phyloP scores from a whole-genome alignment of 1,140 invertebrate species.

The Philopotamus ludificatus region DNA sequence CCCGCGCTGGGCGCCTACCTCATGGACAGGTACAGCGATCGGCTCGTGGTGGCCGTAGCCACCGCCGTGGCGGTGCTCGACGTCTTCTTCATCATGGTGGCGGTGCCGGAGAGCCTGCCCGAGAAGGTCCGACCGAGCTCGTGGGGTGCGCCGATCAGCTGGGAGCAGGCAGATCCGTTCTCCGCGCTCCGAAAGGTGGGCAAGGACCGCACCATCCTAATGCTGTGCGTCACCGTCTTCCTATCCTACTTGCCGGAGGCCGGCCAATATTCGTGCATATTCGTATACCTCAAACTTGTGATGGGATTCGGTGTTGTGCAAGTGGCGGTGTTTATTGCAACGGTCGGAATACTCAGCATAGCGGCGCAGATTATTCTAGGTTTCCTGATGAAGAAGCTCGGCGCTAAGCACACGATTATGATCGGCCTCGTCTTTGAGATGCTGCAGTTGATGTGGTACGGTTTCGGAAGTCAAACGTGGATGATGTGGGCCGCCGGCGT shows the following conservation, averaged over 20 bases:
- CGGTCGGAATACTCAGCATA: conserved; percentile 95
- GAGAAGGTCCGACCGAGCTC: conserved; percentile 83
- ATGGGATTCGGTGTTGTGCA: conserved; percentile 94
- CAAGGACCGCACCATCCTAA: conserved; percentile 92
- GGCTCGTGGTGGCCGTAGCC: conserved; percentile 92
- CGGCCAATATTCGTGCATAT: conserved; percentile 99
- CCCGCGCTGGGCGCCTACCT: conserved; percentile 95
- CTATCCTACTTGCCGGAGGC: conserved; percentile 98
- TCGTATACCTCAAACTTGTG: conserved; percentile 97
- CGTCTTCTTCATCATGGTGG: conserved; percentile 97
- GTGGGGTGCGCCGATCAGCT: conserved; percentile 81
- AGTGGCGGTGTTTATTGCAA: conserved; percentile 97
- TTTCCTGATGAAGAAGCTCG: conserved; percentile 80
- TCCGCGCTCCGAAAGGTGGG: conserved; percentile 90
- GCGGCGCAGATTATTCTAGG: conserved; percentile 90
- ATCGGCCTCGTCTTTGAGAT: conserved; percentile 95
- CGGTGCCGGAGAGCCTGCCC: conserved; percentile 95
- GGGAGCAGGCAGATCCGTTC: conserved; percentile 98
- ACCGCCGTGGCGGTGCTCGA: conserved; percentile 94
- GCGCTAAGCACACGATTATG: conserved; percentile 96
- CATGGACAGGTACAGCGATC: conserved; percentile 86
- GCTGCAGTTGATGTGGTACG: conserved; percentile 96
- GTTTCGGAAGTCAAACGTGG: conserved; percentile 72
- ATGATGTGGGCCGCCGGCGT: conserved; percentile 99
- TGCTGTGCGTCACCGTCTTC: conserved; percentile 96